A percentile compares a stretch with the other conserved stretches of the same genome.
Evolutionary conservation across 2,113 vertebrate species (phyloP).

Genomic region (Cinclus mexicanus): DNA sequence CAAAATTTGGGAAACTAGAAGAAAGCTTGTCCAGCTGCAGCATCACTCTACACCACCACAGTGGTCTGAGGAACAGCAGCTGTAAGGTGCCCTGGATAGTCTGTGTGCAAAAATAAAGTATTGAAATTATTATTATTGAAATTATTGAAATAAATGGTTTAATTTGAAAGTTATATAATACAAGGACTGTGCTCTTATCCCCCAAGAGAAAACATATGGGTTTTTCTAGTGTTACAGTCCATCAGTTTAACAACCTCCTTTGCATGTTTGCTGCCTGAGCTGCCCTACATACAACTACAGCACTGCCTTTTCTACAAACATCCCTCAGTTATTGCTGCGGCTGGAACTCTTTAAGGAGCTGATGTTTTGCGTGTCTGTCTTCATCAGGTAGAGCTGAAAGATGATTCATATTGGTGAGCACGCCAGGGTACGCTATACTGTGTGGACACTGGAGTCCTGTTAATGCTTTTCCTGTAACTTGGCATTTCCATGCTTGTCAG

Average conservation of each 20-base stretch:
- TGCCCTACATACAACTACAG: not conserved
- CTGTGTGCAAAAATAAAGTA: not conserved
- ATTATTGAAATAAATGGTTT: not conserved
- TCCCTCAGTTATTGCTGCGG: not conserved
- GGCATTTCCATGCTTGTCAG: not conserved
- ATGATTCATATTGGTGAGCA: not conserved
- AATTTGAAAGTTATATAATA: not conserved
- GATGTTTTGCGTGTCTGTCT: rapidly evolving
- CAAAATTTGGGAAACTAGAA: not conserved
- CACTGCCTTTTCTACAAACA: not conserved
- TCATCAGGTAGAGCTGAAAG: not conserved
- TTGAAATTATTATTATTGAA: too few relatives aligned
- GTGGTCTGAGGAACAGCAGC: not conserved
- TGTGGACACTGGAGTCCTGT: not conserved
- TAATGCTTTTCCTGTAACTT: not conserved
- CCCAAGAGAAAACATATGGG: not conserved
- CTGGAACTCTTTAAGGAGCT: not conserved
- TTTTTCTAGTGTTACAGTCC: rapidly evolving
- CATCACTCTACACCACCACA: not conserved
- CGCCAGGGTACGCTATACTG: rapidly evolving
- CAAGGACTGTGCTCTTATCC: not conserved
- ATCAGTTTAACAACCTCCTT: not conserved
- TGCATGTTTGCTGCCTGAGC: not conserved
- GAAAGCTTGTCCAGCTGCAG: not conserved
- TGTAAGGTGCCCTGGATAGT: not conserved